Evolutionary conservation across 1,140 invertebrate genomes (phyloP).

Genomic region (Streblospio benedicti): DNA sequence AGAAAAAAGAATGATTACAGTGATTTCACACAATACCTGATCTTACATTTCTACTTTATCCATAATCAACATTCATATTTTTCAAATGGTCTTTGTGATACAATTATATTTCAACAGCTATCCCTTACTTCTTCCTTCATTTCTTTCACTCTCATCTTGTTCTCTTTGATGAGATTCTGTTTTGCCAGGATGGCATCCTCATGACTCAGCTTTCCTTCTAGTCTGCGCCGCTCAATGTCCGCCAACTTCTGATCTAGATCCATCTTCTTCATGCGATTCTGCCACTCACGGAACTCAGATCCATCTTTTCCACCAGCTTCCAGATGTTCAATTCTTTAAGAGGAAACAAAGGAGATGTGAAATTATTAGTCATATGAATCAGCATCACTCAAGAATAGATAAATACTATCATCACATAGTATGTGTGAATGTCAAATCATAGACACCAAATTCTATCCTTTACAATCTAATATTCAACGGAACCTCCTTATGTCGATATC

Average conservation of each 20-base stretch:
- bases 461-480: too few species aligned
- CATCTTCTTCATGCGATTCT: constrained; percentile 37
- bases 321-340: constrained; percentile 32
- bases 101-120: too few species aligned
- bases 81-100: too few species aligned
- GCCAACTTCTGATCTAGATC: constrained; percentile 38
- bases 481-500: too few species aligned
- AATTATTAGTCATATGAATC: background rate
- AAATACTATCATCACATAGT: too few species aligned
- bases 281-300: constrained; percentile 43
- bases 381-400: background rate
- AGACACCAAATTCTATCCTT: too few species aligned
- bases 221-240: constrained; percentile 36
- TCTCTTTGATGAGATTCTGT: constrained; percentile 37
- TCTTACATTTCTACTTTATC: too few species aligned
- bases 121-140: constrained; percentile 43
- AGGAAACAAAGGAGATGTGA: background rate
- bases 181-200: constrained; percentile 46
- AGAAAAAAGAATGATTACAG: background rate
- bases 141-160: constrained; percentile 35
- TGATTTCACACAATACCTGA: too few species aligned
- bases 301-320: constrained; percentile 42
- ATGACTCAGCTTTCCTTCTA: constrained; percentile 44
- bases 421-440: too few species aligned
- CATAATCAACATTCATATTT: too few species aligned